These are phyloP conservation scores for Tiliqua scincoides DNA, from an alignment of 2,113 vertebrate genomes.

Conservation along the genomic window DNA sequence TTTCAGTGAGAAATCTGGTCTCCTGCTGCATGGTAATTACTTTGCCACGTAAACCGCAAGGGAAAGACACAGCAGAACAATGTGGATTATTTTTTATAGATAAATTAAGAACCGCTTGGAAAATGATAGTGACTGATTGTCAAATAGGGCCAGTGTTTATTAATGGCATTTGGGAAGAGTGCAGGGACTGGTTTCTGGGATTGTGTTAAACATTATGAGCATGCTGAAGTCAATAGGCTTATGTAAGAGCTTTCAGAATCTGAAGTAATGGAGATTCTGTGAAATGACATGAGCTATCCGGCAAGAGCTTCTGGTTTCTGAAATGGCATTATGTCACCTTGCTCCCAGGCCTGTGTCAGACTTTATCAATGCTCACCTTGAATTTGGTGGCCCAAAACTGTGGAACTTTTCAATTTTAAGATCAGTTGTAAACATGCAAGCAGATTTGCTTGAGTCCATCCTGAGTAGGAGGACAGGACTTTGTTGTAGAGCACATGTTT, in stretches of 20 bases:
- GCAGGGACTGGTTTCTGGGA: not conserved
- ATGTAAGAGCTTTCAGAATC: not conserved
- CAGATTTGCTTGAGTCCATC: not conserved
- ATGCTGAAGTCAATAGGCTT: not conserved
- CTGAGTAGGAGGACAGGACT: too few species aligned
- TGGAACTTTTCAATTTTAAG: not conserved
- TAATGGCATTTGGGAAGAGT: not conserved
- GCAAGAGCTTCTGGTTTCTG: conserved; percentile 24
- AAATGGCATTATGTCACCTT: not conserved
- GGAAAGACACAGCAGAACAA: conserved; percentile 42
- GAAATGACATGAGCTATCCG: not conserved
- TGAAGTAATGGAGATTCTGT: not conserved
- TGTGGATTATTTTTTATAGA: not conserved
- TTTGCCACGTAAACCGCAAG: conserved; percentile 41
- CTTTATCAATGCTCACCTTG: not conserved
- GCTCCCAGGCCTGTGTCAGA: not conserved
- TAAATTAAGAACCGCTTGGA: conserved; percentile 12
- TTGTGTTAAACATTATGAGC: not conserved
- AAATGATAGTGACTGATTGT: not conserved
- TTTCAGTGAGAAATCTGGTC: not conserved
- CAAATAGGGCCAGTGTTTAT: conserved; percentile 2
- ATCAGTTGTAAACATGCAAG: conserved; percentile 4
- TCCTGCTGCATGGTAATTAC: conserved; percentile 36
- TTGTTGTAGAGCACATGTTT: too few species aligned
- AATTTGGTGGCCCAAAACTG: not conserved